Conservation (phyloP, 2,888 invertebrate species). For the Dryomyza anilis region DNA sequence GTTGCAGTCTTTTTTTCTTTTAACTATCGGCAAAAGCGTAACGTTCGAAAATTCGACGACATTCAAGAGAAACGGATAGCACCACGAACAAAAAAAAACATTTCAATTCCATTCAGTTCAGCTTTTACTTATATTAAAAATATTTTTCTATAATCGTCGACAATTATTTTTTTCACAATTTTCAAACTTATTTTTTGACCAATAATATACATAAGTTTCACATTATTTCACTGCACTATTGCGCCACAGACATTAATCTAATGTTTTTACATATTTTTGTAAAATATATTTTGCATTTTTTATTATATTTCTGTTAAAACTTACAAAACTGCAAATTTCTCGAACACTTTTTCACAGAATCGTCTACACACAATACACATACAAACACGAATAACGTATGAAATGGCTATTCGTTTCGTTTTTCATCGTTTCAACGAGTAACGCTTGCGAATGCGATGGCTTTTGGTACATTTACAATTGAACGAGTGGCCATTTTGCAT, state of each 20-base stretch:
- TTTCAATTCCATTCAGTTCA: conserved; percentile 11
- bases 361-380: conserved; percentile 29
- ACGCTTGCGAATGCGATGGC: not conserved
- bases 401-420: conserved; percentile 4
- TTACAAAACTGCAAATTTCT: conserved; percentile 37
- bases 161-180: conserved; percentile 26
- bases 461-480: conserved; percentile 13
- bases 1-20: conserved; percentile 11
- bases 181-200: conserved; percentile 4
- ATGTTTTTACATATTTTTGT: conserved; percentile 25
- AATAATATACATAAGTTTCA: not conserved
- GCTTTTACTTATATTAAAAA: conserved; percentile 24
- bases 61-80: not conserved
- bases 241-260: not conserved
- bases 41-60: not conserved
- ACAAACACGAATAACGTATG: conserved; percentile 10
- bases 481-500: conserved; percentile 21
- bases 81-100: conserved; percentile 2
- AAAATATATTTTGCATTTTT: conserved; percentile 18
- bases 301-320: conserved; percentile 27
- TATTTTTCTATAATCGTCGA: conserved; percentile 11
- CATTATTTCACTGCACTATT: not conserved
- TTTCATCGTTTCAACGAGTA: not conserved
- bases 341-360: conserved; percentile 23
- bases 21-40: not conserved